A percentile compares a stretch with the other conserved stretches of the same genome.
phyloP scores from a whole-genome alignment of 2,888 invertebrate species.

The Ellobium chinense region DNA sequence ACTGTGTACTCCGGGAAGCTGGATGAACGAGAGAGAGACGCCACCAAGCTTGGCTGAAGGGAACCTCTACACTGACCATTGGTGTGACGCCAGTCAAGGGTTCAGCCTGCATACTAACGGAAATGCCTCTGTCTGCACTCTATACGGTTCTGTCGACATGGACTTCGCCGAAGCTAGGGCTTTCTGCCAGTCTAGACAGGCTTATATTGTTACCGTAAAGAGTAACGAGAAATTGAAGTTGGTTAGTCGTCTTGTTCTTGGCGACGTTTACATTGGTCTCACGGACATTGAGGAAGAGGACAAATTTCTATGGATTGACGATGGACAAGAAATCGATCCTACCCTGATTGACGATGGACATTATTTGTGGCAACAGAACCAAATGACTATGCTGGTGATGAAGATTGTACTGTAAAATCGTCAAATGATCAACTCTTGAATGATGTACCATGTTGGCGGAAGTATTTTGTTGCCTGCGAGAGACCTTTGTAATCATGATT shows the following conservation, averaged over 20 bases:
- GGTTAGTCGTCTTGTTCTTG: neutral
- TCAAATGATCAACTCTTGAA: no score
- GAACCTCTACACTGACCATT: neutral
- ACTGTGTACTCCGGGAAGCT: conserved; percentile 6
- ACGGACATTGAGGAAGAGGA: neutral
- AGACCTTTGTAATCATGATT: no score
- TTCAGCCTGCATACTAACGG: neutral
- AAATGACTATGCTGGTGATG: no score
- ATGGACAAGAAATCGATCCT: neutral
- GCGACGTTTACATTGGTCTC: neutral
- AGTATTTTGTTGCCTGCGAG: no score
- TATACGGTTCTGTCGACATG: neutral
- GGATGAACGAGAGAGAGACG: neutral
- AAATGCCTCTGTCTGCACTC: neutral
- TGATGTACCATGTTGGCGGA: no score
- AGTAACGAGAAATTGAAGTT: neutral
- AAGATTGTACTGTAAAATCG: no score
- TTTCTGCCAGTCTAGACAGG: neutral
- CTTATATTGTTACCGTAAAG: neutral
- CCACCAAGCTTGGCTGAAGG: neutral
- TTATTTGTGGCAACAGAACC: no score
- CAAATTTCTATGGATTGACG: neutral
- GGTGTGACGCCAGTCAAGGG: neutral
- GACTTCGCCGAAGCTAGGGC: neutral
- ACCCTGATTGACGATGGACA: no score